phyloP scores from a whole-genome alignment of 2,888 invertebrate genomes.

The Ischnura elegans region DNA sequence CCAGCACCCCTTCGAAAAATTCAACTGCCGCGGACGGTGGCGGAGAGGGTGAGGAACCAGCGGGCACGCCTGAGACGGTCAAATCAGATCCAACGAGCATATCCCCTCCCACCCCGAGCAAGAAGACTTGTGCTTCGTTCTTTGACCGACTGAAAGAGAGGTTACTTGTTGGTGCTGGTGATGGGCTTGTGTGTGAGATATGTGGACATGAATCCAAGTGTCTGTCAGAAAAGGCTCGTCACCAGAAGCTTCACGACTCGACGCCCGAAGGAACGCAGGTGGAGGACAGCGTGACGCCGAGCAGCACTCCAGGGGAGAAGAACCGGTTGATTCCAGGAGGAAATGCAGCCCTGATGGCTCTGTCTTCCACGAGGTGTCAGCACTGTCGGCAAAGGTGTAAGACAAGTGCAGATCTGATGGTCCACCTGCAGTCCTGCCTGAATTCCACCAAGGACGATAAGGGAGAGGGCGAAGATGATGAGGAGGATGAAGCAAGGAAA shows the following conservation, averaged over 20 bases:
- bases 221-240: conserved; percentile 89
- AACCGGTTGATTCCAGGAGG: conserved; percentile 55
- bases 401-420: conserved; percentile 87
- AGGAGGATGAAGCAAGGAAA: conserved; percentile 68
- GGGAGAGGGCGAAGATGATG: conserved; percentile 46
- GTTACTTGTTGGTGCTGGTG: conserved; percentile 82
- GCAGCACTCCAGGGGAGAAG: conserved; percentile 58
- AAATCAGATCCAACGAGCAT: background rate
- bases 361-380: conserved; percentile 88
- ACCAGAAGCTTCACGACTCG: conserved; percentile 81
- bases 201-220: conserved; percentile 90
- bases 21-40: conserved; percentile 21
- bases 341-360: conserved; percentile 71
- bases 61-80: background rate
- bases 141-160: conserved; percentile 91
- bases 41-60: background rate
- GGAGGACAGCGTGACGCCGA: conserved; percentile 62
- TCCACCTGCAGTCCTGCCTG: conserved; percentile 87
- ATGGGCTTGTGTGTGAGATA: conserved; percentile 83
- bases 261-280: conserved; percentile 68
- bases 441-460: conserved; percentile 65
- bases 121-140: conserved; percentile 87
- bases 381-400: conserved; percentile 93
- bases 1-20: conserved; percentile 48
- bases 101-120: conserved; percentile 72